phyloP scores from a whole-genome alignment of 1,140 invertebrate genomes.

The Sipha flava region DNA sequence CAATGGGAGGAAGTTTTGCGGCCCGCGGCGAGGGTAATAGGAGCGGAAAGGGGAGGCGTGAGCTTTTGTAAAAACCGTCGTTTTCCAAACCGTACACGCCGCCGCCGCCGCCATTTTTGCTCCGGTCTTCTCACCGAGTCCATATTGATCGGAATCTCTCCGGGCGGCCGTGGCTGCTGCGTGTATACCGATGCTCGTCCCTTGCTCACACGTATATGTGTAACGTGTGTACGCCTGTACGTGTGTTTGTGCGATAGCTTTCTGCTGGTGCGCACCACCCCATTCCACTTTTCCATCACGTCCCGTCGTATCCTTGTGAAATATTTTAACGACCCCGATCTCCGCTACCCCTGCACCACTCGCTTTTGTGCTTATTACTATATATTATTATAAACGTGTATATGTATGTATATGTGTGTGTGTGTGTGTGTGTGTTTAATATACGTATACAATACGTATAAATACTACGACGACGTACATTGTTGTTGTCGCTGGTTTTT shows the following conservation, averaged over 20 bases:
- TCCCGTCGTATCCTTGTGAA: background rate
- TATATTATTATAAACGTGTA: background rate
- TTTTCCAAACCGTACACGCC: background rate
- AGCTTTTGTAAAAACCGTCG: slow-evolving; percentile 14
- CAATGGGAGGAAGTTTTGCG: too few species aligned
- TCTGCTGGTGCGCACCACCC: background rate
- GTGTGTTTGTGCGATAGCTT: background rate
- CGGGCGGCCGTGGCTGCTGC: background rate
- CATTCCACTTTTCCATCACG: background rate
- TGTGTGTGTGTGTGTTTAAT: too few species aligned
- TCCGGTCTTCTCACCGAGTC: background rate
- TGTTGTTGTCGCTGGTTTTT: slow-evolving; percentile 15
- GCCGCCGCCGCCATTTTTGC: slow-evolving; percentile 21
- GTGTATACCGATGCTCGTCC: background rate
- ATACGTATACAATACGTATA: background rate
- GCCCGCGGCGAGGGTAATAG: too few species aligned
- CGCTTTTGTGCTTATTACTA: background rate
- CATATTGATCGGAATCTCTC: slow-evolving; percentile 26
- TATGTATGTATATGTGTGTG: too few species aligned
- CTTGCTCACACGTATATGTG: background rate
- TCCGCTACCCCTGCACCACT: background rate
- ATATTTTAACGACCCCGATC: slow-evolving; percentile 25
- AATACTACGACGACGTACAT: background rate
- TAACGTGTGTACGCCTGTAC: background rate
- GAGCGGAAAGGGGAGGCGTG: background rate